Evolutionary conservation across 2,888 invertebrate species (phyloP).

Genomic region (Chouioia cunea): DNA sequence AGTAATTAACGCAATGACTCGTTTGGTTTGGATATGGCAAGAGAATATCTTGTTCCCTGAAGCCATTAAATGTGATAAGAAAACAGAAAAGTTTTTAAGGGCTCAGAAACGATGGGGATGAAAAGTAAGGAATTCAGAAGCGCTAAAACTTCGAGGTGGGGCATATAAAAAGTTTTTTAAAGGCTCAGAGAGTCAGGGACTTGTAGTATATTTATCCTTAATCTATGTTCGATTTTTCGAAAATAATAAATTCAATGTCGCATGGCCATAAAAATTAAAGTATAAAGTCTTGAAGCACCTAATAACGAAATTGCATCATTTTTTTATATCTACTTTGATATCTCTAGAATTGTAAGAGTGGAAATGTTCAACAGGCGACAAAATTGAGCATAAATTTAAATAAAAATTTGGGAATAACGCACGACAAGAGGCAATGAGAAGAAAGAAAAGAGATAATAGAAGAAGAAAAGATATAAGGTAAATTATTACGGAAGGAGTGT

Average conservation of each 20-base stretch:
- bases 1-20: conserved; percentile 45
- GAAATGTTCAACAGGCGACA: too few species aligned
- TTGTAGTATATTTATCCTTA: too few species aligned
- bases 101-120: neutral
- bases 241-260: neutral
- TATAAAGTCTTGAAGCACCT: too few species aligned
- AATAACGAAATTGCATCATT: too few species aligned
- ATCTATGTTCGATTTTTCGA: too few species aligned
- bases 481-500: conserved; percentile 16
- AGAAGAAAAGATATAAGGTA: neutral
- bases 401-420: too few species aligned
- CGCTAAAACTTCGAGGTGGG: conserved; percentile 39
- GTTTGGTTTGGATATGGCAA: conserved; percentile 36
- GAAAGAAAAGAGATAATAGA: neutral
- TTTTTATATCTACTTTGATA: too few species aligned
- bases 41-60: conserved; percentile 43
- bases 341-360: too few species aligned
- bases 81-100: conserved; percentile 36
- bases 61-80: conserved; percentile 46
- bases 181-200: conserved; percentile 6
- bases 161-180: conserved; percentile 43
- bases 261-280: too few species aligned
- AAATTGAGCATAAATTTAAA: too few species aligned
- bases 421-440: too few species aligned
- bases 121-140: conserved; percentile 36